These are phyloP conservation scores for Cairina moschata DNA, from an alignment of 2,113 vertebrate species.

Conservation along the genomic window DNA sequence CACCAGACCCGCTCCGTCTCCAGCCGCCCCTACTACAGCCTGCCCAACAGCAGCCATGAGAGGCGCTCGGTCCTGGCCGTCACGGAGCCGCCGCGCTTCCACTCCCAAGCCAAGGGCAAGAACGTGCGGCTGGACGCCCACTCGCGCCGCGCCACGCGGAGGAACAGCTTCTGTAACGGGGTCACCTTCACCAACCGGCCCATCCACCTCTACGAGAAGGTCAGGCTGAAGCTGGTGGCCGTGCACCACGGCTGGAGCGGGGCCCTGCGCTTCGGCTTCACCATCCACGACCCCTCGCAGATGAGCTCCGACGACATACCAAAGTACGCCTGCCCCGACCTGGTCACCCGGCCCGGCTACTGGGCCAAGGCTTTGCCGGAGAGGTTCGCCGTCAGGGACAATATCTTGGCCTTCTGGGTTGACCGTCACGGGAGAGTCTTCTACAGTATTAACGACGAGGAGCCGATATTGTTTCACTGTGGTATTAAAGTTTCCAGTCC, in stretches of 20 bases:
- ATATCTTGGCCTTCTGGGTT: constrained; percentile 95
- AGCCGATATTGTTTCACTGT: constrained; percentile 96
- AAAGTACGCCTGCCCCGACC: constrained; percentile 96
- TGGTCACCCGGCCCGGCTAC: constrained; percentile 94
- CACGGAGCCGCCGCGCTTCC: constrained; percentile 90
- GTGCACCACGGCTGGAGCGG: constrained; percentile 97
- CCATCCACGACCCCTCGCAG: constrained; percentile 91
- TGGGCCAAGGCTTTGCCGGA: constrained; percentile 99
- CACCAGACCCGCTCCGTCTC: constrained; percentile 86
- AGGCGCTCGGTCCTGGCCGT: constrained; percentile 80
- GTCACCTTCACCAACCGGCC: constrained; percentile 96
- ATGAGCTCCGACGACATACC: constrained; percentile 91
- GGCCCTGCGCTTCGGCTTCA: constrained; percentile 96
- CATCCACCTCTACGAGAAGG: constrained; percentile 94
- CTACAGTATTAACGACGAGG: constrained; percentile 95
- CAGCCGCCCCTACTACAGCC: constrained; percentile 87
- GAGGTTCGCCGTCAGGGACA: constrained; percentile 92
- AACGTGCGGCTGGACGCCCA: constrained; percentile 94
- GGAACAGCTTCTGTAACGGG: constrained; percentile 98
- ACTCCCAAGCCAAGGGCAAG: constrained; percentile 95
- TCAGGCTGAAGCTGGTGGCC: constrained; percentile 90
- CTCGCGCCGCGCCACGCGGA: constrained; percentile 90
- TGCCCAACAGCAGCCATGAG: constrained; percentile 86
- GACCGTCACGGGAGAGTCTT: constrained; percentile 96
- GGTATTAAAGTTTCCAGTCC: constrained; percentile 94